phyloP scores from a whole-genome alignment of 2,113 vertebrate species.

The Stegostoma tigrinum region DNA sequence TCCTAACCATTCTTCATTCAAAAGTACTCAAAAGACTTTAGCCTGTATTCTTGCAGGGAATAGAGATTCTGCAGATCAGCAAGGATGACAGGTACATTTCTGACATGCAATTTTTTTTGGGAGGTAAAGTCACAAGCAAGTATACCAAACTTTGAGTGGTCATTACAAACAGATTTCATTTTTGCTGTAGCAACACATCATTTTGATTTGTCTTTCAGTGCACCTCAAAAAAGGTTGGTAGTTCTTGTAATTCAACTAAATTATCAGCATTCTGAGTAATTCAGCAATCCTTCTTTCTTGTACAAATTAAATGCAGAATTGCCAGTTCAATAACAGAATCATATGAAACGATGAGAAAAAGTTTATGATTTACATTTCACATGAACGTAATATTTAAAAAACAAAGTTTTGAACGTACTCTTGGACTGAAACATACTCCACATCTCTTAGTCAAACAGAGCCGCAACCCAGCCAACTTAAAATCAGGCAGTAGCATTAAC shows the following conservation, averaged over 20 bases:
- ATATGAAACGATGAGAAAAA: neutral
- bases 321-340: neutral
- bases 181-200: neutral
- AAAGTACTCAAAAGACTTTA: neutral
- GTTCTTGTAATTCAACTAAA: neutral
- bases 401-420: neutral
- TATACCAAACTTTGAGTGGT: too few species aligned
- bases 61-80: too few species aligned
- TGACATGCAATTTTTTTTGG: too few species aligned
- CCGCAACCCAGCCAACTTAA: neutral
- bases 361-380: neutral
- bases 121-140: too few species aligned
- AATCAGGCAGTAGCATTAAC: neutral
- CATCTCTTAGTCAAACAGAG: neutral
- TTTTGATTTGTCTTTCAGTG: neutral
- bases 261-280: neutral
- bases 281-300: neutral
- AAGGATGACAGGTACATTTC: too few species aligned
- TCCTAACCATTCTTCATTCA: neutral
- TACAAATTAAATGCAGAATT: neutral
- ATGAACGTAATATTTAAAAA: neutral
- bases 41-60: too few species aligned
- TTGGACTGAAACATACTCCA: neutral
- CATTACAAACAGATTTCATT: neutral
- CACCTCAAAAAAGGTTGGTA: neutral